A percentile compares a stretch with the other conserved stretches of the same genome.
phyloP scores from a whole-genome alignment of 2,888 invertebrate genomes.

The Graphium colonna region DNA sequence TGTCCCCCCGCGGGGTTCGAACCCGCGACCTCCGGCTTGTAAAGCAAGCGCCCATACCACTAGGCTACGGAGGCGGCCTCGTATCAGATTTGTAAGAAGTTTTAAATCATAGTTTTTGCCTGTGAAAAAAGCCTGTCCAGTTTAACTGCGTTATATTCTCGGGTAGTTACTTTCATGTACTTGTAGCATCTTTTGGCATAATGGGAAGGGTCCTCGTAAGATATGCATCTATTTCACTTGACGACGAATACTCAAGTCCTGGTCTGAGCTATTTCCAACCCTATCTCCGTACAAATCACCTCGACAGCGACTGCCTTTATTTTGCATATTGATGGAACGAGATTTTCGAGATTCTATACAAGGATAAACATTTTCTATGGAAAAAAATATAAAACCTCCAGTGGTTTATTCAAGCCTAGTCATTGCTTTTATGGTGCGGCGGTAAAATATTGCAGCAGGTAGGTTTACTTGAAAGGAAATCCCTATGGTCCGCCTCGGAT shows the following conservation, averaged over 20 bases:
- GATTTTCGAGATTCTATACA: conserved; percentile 7
- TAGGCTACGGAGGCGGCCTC: no score
- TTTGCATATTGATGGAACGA: conserved; percentile 15
- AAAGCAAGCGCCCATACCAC: no score
- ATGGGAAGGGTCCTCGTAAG: background rate
- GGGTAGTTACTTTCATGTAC: background rate
- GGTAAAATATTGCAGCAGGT: conserved; percentile 34
- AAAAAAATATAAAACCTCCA: conserved; percentile 9
- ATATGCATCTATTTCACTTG: background rate
- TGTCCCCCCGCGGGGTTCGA: no score
- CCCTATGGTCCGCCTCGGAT: conserved; percentile 46
- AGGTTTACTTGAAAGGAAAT: conserved; percentile 47
- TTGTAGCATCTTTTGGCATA: background rate
- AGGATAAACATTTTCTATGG: conserved; percentile 10
- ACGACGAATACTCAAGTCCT: background rate
- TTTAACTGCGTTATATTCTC: background rate
- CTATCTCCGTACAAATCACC: background rate
- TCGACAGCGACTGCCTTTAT: background rate
- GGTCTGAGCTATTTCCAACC: background rate
- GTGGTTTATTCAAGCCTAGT: conserved; percentile 18
- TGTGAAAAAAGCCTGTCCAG: no score
- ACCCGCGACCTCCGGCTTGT: no score
- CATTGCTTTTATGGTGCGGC: conserved; percentile 23
- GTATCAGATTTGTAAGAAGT: no score
- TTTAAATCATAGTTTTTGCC: no score